phyloP scores from a whole-genome alignment of 2,797 vertebrate genomes.

The Etheostoma nigrum region DNA sequence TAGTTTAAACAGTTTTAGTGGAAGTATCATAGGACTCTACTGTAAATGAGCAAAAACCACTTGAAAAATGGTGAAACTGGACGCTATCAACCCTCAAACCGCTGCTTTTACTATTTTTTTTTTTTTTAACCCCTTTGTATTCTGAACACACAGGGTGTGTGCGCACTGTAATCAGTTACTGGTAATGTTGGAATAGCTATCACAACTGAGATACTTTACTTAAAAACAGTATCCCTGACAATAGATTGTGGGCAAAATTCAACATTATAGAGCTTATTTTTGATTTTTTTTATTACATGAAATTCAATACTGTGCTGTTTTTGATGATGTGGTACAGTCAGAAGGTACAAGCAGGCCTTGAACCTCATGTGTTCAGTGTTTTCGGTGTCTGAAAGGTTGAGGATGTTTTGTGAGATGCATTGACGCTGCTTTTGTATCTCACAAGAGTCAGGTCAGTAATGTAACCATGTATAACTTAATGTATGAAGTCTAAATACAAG shows the following conservation, averaged over 20 bases:
- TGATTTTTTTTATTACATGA: constrained; percentile 75
- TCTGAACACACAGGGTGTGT: constrained; percentile 78
- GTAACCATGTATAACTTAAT: constrained; percentile 73
- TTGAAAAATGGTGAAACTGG: constrained; percentile 61
- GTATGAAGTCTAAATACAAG: constrained; percentile 77
- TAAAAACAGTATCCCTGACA: constrained; percentile 58
- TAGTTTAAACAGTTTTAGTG: constrained; percentile 82
- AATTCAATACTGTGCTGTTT: constrained; percentile 74
- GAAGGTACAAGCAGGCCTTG: constrained; percentile 84
- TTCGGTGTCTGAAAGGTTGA: constrained; percentile 66
- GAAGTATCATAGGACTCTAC: constrained; percentile 60
- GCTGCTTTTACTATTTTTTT: constrained; percentile 73
- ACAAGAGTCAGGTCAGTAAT: constrained; percentile 80
- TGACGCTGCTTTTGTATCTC: constrained; percentile 77
- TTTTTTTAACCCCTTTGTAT: constrained; percentile 68
- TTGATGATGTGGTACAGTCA: constrained; percentile 73
- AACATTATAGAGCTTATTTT: constrained; percentile 77
- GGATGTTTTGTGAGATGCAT: constrained; percentile 69
- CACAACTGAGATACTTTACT: constrained; percentile 48
- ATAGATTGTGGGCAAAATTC: constrained; percentile 68
- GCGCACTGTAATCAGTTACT: constrained; percentile 83
- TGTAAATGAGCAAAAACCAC: constrained; percentile 61
- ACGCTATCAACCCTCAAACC: constrained; percentile 65
- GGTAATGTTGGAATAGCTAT: constrained; percentile 72
- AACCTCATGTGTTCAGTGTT: constrained; percentile 82